Evolutionary conservation across 2,113 vertebrate species (phyloP), one percentile per base, ranked within the genome.

Genomic region (Crotalus tigris): DNA sequence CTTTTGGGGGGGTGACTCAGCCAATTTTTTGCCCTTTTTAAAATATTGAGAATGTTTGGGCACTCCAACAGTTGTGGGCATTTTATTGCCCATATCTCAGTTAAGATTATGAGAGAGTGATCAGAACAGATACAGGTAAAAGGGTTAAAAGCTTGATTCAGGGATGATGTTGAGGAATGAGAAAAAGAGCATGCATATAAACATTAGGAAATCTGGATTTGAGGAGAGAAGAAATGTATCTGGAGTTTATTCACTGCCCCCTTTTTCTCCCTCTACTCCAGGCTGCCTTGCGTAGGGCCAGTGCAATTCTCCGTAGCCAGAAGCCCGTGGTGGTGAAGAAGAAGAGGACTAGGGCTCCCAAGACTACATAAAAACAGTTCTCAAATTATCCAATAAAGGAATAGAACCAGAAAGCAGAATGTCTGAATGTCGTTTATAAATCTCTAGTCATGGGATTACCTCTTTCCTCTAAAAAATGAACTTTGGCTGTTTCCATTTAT

Each of bases 281-380:
- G 99, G 98, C 98, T 4, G 98, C 98, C 61, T 97, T 99, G 95
- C 98, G 99, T 91, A 98, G 98, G 89, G 98, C 98, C 92, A 99
- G 98, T 0, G 98, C 98, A 93, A 98, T 99, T 94, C 97, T 99
- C 96, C 98, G 97, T 94, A 99, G 98, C 96, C 99, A 99, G 98
- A 99, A 99, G 96, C 99, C 98, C 0, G 98, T 99, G 94, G 98
- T 98, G 96, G 98, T 99, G 69, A 98, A 98, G 95, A 99, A 99
- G 98, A 99, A 99, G 97, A 98, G 98, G 69, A 96, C 98, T 93
- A 98, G 98, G 91, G 97, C 98, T 89, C 88, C 98, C 92, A 99
- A 99, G 98, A 98, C 98, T 3, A 95, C 98, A 97, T 98, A 96
- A 98, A 97, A 24, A 85, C 17, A 54, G 57, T 64, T 87, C 21